Evolutionary conservation across 2,113 vertebrate species (phyloP), one percentile per base, ranked within the genome.

Genomic region (Indicator indicator): DNA sequence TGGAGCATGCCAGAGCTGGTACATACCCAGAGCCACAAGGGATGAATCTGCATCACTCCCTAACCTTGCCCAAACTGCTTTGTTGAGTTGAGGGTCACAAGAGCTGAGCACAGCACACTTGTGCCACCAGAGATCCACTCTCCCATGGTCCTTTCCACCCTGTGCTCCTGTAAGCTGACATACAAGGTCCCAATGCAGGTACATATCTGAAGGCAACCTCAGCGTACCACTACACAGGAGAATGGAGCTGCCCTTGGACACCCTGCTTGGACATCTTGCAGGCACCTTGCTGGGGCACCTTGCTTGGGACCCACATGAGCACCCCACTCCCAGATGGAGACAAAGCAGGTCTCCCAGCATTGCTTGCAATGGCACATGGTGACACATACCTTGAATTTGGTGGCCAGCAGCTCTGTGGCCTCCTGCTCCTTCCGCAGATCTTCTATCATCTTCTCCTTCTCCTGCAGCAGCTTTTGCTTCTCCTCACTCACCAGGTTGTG

Each of bases 371-470:
- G 15, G 5, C 0, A 3, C 1, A 2, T 4, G 67, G 32, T 3
- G 16, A 13, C 68, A 28, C 89, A 38, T 97, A 99, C 99, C 99
- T 99, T 99, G 96, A 99, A 99, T 94, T 99, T 99, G 96, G 98
- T 98, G 1, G 99, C 99, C 28, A 99, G 98, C 44, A 99, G 98
- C 83, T 99, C 98, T 0, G 99, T 99, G 93, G 99, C 99, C 95
- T 99, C 98, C 94, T 99, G 99, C 95, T 99, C 99, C 92, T 98
- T 99, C 93, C 98, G 97, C 95, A 99, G 98, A 70, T 99, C 98
- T 70, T 99, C 99, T 90, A 99, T 98, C 99, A 99, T 99, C 97
- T 98, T 99, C 98, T 99, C 98, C 90, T 99, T 99, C 97, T 99
- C 99, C 91, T 98, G 98, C 88, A 99, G 98, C 44, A 99, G 98